These are phyloP conservation scores for Anoncus sp. DNA, from an alignment of 2,888 invertebrate genomes.

Conservation along the genomic window DNA sequence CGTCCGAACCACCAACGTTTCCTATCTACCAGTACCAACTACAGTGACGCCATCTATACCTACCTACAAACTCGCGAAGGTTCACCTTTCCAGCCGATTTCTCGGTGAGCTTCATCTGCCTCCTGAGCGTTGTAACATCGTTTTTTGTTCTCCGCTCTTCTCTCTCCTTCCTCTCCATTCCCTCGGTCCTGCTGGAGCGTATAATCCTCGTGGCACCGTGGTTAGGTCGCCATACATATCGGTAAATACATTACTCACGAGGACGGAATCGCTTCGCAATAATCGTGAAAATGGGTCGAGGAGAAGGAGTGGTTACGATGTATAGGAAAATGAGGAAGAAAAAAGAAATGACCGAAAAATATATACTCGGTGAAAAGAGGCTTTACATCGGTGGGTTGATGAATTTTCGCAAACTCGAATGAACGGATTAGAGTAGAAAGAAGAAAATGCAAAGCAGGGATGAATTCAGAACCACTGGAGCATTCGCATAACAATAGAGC, in stretches of 20 bases:
- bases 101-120: conserved; percentile 58
- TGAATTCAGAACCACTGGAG: conserved; percentile 43
- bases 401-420: conserved; percentile 57
- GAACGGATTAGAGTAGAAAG: conserved; percentile 60
- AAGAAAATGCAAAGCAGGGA: conserved; percentile 55
- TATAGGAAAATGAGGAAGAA: conserved; percentile 32
- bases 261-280: conserved; percentile 41
- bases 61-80: conserved; percentile 45
- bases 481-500: conserved; percentile 47
- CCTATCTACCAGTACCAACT: conserved; percentile 3
- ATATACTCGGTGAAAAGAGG: conserved; percentile 31
- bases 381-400: conserved; percentile 45
- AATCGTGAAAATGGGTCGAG: conserved; percentile 36
- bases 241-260: conserved; percentile 64
- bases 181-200: conserved; percentile 32
- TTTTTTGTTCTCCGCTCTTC: conserved; percentile 17
- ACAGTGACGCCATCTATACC: conserved; percentile 22
- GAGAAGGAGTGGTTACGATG: neutral
- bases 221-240: conserved; percentile 60
- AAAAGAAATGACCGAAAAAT: conserved; percentile 40
- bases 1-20: conserved; percentile 39
- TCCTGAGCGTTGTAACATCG: conserved; percentile 28
- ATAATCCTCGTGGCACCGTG: conserved; percentile 54
- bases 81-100: conserved; percentile 61
- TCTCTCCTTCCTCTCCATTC: conserved; percentile 24